Percentiles rank a stretch among this genome's conserved stretches.
phyloP scores from a whole-genome alignment of 2,113 vertebrate species.

The Bettongia penicillata region DNA sequence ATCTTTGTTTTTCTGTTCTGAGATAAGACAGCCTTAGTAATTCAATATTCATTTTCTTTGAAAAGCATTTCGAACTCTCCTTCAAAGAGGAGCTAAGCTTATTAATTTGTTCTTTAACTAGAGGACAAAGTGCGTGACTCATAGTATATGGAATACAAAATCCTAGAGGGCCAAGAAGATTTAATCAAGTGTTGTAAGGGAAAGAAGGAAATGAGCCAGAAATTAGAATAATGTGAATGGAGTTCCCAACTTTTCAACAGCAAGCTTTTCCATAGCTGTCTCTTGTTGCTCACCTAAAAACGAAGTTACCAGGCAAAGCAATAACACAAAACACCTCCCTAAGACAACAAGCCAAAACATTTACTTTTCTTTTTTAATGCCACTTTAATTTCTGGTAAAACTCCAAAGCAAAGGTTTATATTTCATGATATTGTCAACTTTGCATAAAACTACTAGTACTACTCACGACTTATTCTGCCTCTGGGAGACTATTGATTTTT shows the following conservation, averaged over 20 bases:
- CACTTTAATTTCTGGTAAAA: slow-evolving; percentile 82
- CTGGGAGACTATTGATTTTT: slow-evolving; percentile 86
- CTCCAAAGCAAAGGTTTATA: slow-evolving; percentile 82
- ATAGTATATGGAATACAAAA: slow-evolving; percentile 65
- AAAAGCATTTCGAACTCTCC: slow-evolving; percentile 29
- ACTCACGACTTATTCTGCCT: slow-evolving; percentile 84
- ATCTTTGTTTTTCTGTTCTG: slow-evolving; percentile 62
- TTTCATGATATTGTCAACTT: slow-evolving; percentile 86
- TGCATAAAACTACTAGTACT: slow-evolving; percentile 84
- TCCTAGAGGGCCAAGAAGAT: slow-evolving; percentile 67
- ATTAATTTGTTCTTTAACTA: slow-evolving; percentile 60
- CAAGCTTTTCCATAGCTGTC: slow-evolving; percentile 39
- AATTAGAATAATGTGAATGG: slow-evolving; percentile 61
- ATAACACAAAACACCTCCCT: slow-evolving; percentile 74
- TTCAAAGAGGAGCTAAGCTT: slow-evolving; percentile 70
- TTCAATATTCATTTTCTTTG: slow-evolving; percentile 77
- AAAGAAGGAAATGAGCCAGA: slow-evolving; percentile 67
- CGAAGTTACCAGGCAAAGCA: slow-evolving; percentile 71
- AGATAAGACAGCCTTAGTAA: slow-evolving; percentile 67
- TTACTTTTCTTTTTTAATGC: slow-evolving; percentile 77
- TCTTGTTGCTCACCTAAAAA: slow-evolving; percentile 74
- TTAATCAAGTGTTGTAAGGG: slow-evolving; percentile 66
- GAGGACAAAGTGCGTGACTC: slow-evolving; percentile 64
- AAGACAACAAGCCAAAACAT: slow-evolving; percentile 72
- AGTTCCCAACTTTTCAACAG: slow-evolving; percentile 64